A percentile compares a stretch with the other conserved stretches of the same genome.
phyloP scores from a whole-genome alignment of 1,140 invertebrate species.

The Drosophila serrata region DNA sequence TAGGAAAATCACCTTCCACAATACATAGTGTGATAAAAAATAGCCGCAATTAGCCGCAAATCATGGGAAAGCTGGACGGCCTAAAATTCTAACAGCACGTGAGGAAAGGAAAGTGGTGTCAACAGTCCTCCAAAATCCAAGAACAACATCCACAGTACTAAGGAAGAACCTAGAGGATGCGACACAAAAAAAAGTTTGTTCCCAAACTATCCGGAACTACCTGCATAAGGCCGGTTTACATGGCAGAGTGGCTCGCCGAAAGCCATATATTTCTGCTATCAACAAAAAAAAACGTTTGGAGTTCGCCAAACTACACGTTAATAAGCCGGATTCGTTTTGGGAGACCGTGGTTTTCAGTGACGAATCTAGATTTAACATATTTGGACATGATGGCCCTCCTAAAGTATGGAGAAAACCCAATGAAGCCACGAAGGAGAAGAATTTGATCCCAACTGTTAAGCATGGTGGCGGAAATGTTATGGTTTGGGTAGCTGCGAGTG shows the following conservation, averaged over 20 bases:
- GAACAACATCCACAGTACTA: neutral
- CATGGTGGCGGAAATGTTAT: too few species aligned
- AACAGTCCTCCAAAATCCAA: neutral
- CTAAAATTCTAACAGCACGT: too few species aligned
- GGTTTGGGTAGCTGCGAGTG: too few species aligned
- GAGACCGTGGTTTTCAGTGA: too few species aligned
- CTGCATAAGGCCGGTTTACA: slow-evolving; percentile 1
- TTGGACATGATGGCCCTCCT: neutral
- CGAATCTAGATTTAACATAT: neutral
- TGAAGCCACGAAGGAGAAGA: neutral
- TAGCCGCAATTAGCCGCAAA: too few species aligned
- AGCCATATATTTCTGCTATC: neutral
- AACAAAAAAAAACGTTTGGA: too few species aligned
- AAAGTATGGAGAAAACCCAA: neutral
- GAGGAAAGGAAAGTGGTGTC: neutral
- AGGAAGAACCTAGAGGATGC: neutral
- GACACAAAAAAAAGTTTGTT: neutral
- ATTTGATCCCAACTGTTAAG: neutral
- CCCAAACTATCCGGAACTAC: neutral
- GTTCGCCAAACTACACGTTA: too few species aligned
- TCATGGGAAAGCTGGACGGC: neutral
- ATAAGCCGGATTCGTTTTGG: too few species aligned
- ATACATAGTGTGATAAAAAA: neutral
- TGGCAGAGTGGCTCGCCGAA: neutral
- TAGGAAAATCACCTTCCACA: neutral